Evolutionary conservation across 2,797 vertebrate genomes (phyloP), one percentile per base, ranked within the genome.

Genomic region (Scomberomorus guttatus): DNA sequence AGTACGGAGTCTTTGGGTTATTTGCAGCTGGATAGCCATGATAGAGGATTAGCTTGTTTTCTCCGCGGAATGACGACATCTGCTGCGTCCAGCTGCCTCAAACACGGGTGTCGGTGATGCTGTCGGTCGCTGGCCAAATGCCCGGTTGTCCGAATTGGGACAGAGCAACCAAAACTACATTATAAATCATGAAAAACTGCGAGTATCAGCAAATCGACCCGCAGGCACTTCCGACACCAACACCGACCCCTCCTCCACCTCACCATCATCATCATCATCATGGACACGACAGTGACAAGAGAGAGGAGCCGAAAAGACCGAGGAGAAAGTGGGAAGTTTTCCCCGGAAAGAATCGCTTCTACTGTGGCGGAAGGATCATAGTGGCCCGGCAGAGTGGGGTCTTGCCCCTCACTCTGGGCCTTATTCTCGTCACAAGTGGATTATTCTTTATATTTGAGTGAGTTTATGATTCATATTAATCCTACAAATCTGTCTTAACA

Each of bases 381-480:
- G 89, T 97, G 88, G 96, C 97, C 24, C 94, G 97, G 44, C 97
- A 97, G 91, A 96, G 95, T 42, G 97, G 97, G 62, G 97, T 98
- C 72, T 93, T 98, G 72, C 97, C 94, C 42, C 96, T 98, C 87
- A 99, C 98, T 1, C 93, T 98, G 85, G 96, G 96, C 80, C 97
- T 98, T 25, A 97, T 98, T 88, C 90, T 98, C 62, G 85, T 94
- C 90, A 98, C 97, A 68, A 96, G 95, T 81, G 94, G 91, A 80
- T 92, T 99, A 60, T 99, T 99, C 95, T 99, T 98, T 88, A 95
- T 96, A 74, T 98, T 97, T 89, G 97, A 99, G 97, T 99, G 92
- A 98, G 97, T 97, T 32, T 27, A 51, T 51, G 17, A 61, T 2
- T 66, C 37, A 55, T 24, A 6, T n/a, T 17, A 9, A 9, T 2